Percentiles rank a stretch among this genome's conserved stretches.
Conservation (phyloP, 2,888 invertebrate genomes). For the Sisyra nigra region DNA sequence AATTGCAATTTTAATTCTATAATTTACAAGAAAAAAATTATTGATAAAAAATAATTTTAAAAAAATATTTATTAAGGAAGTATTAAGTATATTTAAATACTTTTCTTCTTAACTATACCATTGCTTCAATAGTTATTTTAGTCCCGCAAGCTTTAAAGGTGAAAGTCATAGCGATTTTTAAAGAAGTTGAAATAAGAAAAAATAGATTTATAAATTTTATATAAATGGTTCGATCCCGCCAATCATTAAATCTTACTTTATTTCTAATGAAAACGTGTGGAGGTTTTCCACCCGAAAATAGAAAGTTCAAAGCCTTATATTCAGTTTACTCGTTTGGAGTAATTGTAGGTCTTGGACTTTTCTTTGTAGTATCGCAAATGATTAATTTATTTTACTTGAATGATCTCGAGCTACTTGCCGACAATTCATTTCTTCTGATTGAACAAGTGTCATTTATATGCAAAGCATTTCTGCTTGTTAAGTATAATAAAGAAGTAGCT, state of each 20-base stretch:
- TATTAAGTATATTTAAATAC: too few relatives aligned
- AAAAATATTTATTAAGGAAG: too few relatives aligned
- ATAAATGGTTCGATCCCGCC: neutral
- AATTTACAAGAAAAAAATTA: too few relatives aligned
- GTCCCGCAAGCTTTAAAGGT: too few relatives aligned
- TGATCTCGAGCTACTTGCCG: slow-evolving; percentile 4
- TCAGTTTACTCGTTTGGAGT: neutral
- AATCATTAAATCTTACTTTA: slow-evolving; percentile 10
- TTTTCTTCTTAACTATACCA: too few relatives aligned
- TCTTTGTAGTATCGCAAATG: slow-evolving; percentile 4
- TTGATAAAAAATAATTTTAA: too few relatives aligned
- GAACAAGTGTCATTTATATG: neutral
- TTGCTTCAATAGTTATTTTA: too few relatives aligned
- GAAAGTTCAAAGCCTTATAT: neutral
- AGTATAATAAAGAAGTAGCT: slow-evolving; percentile 1
- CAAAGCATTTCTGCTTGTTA: neutral
- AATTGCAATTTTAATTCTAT: too few relatives aligned
- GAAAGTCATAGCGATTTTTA: too few relatives aligned
- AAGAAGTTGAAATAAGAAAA: too few relatives aligned
- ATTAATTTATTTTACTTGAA: slow-evolving; percentile 1
- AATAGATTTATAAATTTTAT: neutral
- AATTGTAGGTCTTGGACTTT: neutral
- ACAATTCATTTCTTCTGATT: slow-evolving; percentile 3
- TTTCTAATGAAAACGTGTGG: slow-evolving; percentile 9
- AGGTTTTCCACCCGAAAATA: slow-evolving; percentile 9